phyloP scores from a whole-genome alignment of 2,888 invertebrate genomes.

The Eulithis testata region DNA sequence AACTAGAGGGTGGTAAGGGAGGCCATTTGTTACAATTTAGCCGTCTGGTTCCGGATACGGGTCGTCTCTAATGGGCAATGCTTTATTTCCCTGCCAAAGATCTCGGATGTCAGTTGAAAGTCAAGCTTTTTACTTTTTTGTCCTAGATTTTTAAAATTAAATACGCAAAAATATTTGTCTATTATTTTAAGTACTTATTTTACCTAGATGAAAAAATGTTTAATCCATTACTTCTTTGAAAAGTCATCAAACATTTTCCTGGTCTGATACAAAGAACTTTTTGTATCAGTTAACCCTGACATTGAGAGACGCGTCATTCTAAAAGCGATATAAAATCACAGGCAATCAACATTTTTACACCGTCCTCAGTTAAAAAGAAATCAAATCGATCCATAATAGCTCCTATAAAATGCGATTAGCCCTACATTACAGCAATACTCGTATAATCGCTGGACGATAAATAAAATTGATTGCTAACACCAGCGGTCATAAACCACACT shows the following conservation, averaged over 20 bases:
- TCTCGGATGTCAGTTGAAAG: conserved; percentile 43
- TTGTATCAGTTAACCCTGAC: conserved; percentile 7
- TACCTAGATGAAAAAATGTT: no score
- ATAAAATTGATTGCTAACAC: conserved; percentile 53
- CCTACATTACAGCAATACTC: conserved; percentile 47
- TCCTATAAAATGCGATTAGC: conserved; percentile 51
- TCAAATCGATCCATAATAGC: conserved; percentile 39
- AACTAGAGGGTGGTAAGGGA: conserved; percentile 38
- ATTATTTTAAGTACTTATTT: no score
- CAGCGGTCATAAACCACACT: conserved; percentile 48
- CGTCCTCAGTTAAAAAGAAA: conserved; percentile 27
- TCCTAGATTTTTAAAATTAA: background rate
- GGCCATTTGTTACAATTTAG: conserved; percentile 63
- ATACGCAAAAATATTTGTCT: no score
- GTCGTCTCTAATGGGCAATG: conserved; percentile 59
- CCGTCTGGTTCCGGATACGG: conserved; percentile 55
- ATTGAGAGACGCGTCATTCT: conserved; percentile 17
- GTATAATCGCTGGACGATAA: conserved; percentile 59
- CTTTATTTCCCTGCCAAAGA: conserved; percentile 62
- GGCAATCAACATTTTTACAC: conserved; percentile 30
- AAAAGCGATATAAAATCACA: conserved; percentile 26
- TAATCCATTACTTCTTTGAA: no score
- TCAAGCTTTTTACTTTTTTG: conserved; percentile 25
- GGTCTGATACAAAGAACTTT: background rate
- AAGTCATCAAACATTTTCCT: background rate